A percentile compares a stretch with the other conserved stretches of the same genome.
phyloP scores from a whole-genome alignment of 1,140 invertebrate genomes.

The Eciton burchellii region DNA sequence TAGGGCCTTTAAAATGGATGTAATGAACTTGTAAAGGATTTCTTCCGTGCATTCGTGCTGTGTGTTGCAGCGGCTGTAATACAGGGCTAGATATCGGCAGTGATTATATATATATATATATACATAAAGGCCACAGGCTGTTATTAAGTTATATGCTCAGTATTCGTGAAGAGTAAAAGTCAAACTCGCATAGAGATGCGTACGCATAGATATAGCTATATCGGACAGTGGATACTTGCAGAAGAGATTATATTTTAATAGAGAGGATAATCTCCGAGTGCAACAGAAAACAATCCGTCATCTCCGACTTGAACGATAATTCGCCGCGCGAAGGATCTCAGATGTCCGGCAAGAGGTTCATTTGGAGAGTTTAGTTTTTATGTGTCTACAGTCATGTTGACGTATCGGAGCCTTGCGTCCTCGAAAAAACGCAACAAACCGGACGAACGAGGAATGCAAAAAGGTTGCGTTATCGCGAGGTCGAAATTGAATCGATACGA shows the following conservation, averaged over 20 bases:
- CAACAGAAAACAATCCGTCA: background rate
- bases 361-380: constrained; percentile 30
- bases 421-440: constrained; percentile 30
- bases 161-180: background rate
- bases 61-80: background rate
- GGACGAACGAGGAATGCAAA: constrained; percentile 21
- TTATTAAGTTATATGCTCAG: background rate
- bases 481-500: background rate
- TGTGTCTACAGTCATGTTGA: constrained; percentile 39
- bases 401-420: constrained; percentile 19
- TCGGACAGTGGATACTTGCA: background rate
- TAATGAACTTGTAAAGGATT: constrained; percentile 82
- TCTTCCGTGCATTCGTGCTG: constrained; percentile 3
- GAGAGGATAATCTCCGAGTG: constrained; percentile 2
- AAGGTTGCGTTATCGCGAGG: background rate
- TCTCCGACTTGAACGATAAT: background rate
- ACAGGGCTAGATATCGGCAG: constrained; percentile 28
- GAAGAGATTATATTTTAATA: constrained; percentile 12
- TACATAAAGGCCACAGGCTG: constrained; percentile 29
- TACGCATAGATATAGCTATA: background rate
- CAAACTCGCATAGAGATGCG: background rate
- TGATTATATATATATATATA: constrained; percentile 43
- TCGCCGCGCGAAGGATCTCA: background rate
- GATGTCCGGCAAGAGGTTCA: background rate
- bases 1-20: constrained; percentile 85